Percentiles rank a stretch among this genome's conserved stretches.
Evolutionary conservation across 2,797 vertebrate genomes (phyloP).

Genomic region (Tokudaia tokunoshimensis): DNA sequence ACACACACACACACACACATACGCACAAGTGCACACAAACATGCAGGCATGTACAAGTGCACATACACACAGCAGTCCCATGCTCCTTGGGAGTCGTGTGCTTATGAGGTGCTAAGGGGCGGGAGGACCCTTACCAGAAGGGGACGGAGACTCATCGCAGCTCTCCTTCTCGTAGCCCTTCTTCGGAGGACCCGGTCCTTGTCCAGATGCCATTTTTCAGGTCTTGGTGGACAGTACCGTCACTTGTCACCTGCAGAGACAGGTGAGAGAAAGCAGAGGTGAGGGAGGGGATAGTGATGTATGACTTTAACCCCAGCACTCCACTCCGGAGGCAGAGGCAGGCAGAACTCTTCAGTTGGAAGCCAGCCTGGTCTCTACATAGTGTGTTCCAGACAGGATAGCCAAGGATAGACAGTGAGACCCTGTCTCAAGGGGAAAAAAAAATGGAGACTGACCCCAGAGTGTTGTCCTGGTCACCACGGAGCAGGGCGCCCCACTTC

Average conservation of each 20-base stretch:
- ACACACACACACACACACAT: too few species aligned
- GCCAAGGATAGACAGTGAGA: neutral
- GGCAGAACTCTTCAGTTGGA: neutral
- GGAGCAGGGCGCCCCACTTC: neutral
- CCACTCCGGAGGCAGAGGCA: neutral
- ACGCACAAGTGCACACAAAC: too few species aligned
- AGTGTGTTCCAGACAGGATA: neutral
- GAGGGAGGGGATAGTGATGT: neutral
- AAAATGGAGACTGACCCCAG: neutral
- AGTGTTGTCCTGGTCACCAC: neutral
- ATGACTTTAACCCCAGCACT: neutral
- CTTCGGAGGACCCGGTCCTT: conserved; percentile 71
- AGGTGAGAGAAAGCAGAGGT: neutral
- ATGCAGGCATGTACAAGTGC: too few species aligned
- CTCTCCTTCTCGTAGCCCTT: neutral
- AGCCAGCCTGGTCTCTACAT: neutral
- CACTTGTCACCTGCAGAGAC: conserved; percentile 49
- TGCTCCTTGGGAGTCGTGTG: neutral
- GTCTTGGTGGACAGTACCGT: neutral
- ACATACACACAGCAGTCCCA: neutral
- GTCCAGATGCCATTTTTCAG: conserved; percentile 76
- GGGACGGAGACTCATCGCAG: neutral
- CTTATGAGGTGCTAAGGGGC: neutral
- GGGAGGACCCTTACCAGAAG: conserved; percentile 73
- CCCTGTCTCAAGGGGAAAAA: neutral